These are phyloP conservation scores for Dicaeum eximium DNA, from an alignment of 2,113 vertebrate genomes.

Conservation along the genomic window DNA sequence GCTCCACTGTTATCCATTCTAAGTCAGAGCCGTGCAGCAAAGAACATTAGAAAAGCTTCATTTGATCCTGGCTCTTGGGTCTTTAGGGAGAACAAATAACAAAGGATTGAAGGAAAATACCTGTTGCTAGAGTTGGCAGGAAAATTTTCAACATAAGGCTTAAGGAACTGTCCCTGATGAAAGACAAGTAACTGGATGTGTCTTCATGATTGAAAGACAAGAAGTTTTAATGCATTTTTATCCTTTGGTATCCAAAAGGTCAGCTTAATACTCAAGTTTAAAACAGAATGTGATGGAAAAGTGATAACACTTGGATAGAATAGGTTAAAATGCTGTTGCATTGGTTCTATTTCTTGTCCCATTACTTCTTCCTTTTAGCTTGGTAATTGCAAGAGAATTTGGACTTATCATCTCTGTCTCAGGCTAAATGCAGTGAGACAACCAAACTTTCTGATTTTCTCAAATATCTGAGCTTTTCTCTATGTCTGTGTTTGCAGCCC, in stretches of 20 bases:
- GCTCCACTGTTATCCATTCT: background rate
- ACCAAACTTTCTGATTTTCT: background rate
- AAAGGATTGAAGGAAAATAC: background rate
- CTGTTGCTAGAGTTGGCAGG: background rate
- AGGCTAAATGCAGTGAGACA: background rate
- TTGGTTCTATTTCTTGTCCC: background rate
- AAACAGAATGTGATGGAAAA: background rate
- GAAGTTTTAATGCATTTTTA: background rate
- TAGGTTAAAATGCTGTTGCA: background rate
- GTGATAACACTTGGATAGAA: background rate
- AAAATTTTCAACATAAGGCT: conserved; percentile 1
- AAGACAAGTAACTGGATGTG: background rate
- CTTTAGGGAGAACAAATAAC: conserved; percentile 44
- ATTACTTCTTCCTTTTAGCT: background rate
- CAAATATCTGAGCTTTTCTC: background rate
- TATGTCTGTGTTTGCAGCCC: background rate
- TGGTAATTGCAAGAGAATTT: background rate
- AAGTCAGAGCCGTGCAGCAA: conserved; percentile 13
- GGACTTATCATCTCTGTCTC: background rate
- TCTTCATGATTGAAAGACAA: background rate
- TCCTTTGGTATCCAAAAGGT: background rate
- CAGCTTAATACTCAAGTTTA: background rate
- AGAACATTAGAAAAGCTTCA: conserved; percentile 18
- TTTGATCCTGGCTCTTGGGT: conserved; percentile 21
- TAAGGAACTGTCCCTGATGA: background rate